Base-by-base conservation (phyloP, 2,797 vertebrate genomes). In the Siniperca scherzeri region DNA sequence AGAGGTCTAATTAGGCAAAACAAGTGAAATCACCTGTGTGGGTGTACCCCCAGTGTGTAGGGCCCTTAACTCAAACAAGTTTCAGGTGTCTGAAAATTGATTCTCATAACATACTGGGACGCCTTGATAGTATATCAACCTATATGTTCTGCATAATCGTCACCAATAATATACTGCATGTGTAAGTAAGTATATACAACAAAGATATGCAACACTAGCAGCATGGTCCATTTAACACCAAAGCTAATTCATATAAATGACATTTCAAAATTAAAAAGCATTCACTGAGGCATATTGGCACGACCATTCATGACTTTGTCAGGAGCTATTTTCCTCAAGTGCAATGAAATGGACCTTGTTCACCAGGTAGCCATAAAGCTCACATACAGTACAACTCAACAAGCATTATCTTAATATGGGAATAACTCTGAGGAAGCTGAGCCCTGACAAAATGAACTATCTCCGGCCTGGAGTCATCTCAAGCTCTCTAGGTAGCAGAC, bases 391-490 rank as follows among this genome's bases (percentile, higher is more conserved):
- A 74, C 78, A 76, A 69, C 50, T 88, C 60, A 74, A 74, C 59
- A 80, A 33, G 83, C 75, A 72, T 83, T 82, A 82, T 81, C 59
- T 73, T 83, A 82, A 83, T 66, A 50, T 13, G 30, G 53, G 60
- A 66, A 68, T 38, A 56, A 70, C 82, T 84, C 42, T 38, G 38
- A 88, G 36, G 71, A 85, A 56, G 70, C 33, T 2, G 5, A 42
- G 79, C 38, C 11, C 61, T 11, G 12, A 65, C 50, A 69, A 74
- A 80, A 84, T 79, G 25, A 83, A 76, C 65, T 50, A 57, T 55
- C 86, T 74, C 42, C 72, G 61, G 57, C 72, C 42, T 75, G 56
- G 62, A 84, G 55, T 59, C 55, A 73, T 73, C 59, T 78, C 44
- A 42, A 5, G 57, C 27, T 55, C 30, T 62, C 36, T 27, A 44